Evolutionary conservation across 2,888 invertebrate species (phyloP).

Genomic region (Drosophila diplacantha): DNA sequence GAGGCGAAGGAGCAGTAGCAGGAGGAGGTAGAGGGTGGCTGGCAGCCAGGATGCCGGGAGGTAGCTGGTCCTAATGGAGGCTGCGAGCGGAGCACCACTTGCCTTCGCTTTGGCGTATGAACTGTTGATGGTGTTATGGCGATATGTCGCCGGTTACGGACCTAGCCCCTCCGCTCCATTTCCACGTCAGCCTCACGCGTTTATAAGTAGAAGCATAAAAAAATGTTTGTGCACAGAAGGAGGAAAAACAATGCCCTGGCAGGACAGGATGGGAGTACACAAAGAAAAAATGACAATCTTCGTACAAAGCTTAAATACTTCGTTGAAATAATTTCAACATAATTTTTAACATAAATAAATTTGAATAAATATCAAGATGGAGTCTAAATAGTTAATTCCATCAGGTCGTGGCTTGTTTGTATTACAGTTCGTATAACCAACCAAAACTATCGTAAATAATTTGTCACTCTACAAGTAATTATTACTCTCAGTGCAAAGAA

Average conservation of each 20-base stretch:
- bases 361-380: neutral
- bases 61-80: slow-evolving; percentile 11
- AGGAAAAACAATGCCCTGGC: slow-evolving; percentile 62
- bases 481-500: slow-evolving; percentile 10
- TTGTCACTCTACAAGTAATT: too few relatives aligned
- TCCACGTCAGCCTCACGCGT: slow-evolving; percentile 34
- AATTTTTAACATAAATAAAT: too few relatives aligned
- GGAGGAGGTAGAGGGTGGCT: slow-evolving; percentile 7
- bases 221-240: slow-evolving; percentile 59
- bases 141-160: slow-evolving; percentile 68
- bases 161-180: slow-evolving; percentile 20
- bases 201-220: slow-evolving; percentile 61
- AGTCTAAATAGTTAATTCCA: too few relatives aligned
- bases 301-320: neutral
- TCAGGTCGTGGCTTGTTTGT: too few relatives aligned
- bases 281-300: slow-evolving; percentile 48
- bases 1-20: slow-evolving; percentile 17
- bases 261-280: slow-evolving; percentile 28
- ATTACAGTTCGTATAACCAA: too few relatives aligned
- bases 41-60: slow-evolving; percentile 1
- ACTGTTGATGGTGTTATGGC: slow-evolving; percentile 72
- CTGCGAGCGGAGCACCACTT: slow-evolving; percentile 9
- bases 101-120: slow-evolving; percentile 44
- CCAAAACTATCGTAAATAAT: too few relatives aligned
- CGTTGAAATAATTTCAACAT: neutral